Percentiles rank a stretch among this genome's conserved stretches.
phyloP scores from a whole-genome alignment of 2,888 invertebrate genomes.

The Gastracanthus pulcherrimus region DNA sequence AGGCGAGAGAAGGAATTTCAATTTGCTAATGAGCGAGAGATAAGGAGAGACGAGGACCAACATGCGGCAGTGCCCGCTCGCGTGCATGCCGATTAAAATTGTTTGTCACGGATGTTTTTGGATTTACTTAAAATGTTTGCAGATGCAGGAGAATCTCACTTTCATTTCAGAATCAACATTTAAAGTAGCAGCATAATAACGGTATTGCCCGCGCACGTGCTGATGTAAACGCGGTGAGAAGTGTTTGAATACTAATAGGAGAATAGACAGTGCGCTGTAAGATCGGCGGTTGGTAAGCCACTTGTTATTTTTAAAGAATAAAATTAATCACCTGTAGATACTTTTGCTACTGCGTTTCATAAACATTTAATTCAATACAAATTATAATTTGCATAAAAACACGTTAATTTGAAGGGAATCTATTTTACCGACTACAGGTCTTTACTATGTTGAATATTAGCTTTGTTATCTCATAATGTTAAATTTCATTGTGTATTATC shows the following conservation, averaged over 20 bases:
- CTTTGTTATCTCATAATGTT: background rate
- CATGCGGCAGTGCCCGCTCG: no score
- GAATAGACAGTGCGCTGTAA: background rate
- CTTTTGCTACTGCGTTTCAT: no score
- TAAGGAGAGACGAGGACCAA: background rate
- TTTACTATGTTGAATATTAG: background rate
- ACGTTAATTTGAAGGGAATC: background rate
- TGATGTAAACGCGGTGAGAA: background rate
- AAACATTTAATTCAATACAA: background rate
- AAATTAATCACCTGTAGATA: no score
- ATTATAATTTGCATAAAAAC: background rate
- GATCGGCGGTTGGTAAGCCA: constrained; percentile 24
- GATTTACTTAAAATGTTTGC: background rate
- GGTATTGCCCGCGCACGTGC: background rate
- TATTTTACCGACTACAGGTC: constrained; percentile 46
- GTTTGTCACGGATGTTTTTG: background rate
- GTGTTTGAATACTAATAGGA: background rate
- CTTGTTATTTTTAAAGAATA: background rate
- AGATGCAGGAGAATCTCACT: background rate
- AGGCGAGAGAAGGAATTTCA: constrained; percentile 13
- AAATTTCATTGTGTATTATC: no score
- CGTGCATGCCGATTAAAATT: background rate
- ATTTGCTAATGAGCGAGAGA: constrained; percentile 25
- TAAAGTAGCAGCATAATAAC: no score
- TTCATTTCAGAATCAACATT: no score